A percentile compares a stretch with the other conserved stretches of the same genome.
Conservation (phyloP, 2,888 invertebrate species). For the Chymomyza fuscimana region DNA sequence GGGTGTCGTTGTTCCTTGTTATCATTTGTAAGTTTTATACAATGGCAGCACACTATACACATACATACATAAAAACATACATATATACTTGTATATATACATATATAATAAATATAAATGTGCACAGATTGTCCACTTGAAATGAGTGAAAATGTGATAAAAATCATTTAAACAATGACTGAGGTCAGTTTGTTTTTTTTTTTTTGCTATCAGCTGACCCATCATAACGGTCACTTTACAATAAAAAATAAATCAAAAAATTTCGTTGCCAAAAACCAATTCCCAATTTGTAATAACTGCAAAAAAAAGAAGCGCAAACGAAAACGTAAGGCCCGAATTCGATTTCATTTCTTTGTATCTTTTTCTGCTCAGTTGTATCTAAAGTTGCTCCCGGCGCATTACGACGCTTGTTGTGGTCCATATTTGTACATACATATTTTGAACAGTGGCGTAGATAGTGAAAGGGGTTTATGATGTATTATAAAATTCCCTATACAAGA, state of each 20-base stretch:
- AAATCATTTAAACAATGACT: constrained; percentile 44
- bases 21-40: constrained; percentile 44
- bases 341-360: not conserved
- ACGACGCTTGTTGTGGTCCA: not conserved
- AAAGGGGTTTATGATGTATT: too few species aligned
- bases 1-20: not conserved
- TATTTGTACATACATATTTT: too few species aligned
- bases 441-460: too few species aligned
- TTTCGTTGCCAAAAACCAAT: not conserved
- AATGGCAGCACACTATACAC: not conserved
- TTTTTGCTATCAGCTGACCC: constrained; percentile 8
- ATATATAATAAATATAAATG: constrained; percentile 22
- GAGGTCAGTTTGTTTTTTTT: constrained; percentile 16
- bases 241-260: not conserved
- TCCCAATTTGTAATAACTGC: not conserved
- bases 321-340: not conserved
- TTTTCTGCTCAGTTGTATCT: not conserved
- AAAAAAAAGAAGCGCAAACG: not conserved
- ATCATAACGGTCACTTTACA: not conserved
- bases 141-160: constrained; percentile 52
- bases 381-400: not conserved
- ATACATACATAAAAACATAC: not conserved
- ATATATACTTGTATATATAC: too few species aligned
- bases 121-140: constrained; percentile 3
- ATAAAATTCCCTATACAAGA: too few species aligned